A percentile compares a stretch with the other conserved stretches of the same genome.
phyloP scores from a whole-genome alignment of 30 jellyfish, hydroid and myxozoan genomes.

The Aurelia coerulea region DNA sequence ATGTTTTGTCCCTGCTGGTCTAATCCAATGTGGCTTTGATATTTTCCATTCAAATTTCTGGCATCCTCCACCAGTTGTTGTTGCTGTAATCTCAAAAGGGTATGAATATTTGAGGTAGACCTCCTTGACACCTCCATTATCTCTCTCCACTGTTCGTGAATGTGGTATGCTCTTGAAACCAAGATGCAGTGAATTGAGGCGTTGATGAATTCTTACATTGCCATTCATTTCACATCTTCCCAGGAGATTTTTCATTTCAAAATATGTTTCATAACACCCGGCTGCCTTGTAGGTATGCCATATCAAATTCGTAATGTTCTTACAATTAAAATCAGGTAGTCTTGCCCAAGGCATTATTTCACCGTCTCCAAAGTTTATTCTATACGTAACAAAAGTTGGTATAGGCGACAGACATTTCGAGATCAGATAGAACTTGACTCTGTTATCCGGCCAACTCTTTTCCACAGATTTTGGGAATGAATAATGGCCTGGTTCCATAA shows the following conservation, averaged over 20 bases:
- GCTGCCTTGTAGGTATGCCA: slow-evolving; percentile 1
- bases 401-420: background rate
- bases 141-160: background rate
- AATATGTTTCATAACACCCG: background rate
- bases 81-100: background rate
- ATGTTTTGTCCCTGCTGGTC: background rate
- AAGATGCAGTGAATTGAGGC: background rate
- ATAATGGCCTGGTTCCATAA: background rate
- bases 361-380: slow-evolving; percentile 19
- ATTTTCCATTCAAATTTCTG: slow-evolving; percentile 15
- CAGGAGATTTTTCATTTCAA: slow-evolving; percentile 2
- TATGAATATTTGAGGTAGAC: slow-evolving; percentile 7
- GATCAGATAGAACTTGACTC: background rate
- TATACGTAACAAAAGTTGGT: background rate
- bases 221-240: background rate
- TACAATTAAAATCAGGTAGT: slow-evolving; percentile 1
- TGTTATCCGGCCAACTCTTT: slow-evolving; percentile 1
- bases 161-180: slow-evolving; percentile 5
- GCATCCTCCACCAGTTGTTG: slow-evolving; percentile 5
- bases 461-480: background rate
- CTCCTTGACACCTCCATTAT: background rate
- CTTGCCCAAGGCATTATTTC: background rate
- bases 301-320: background rate
- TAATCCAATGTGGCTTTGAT: background rate
- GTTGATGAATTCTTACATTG: background rate